Conservation (phyloP, 2,113 vertebrate genomes). For the Syngnathus floridae region DNA sequence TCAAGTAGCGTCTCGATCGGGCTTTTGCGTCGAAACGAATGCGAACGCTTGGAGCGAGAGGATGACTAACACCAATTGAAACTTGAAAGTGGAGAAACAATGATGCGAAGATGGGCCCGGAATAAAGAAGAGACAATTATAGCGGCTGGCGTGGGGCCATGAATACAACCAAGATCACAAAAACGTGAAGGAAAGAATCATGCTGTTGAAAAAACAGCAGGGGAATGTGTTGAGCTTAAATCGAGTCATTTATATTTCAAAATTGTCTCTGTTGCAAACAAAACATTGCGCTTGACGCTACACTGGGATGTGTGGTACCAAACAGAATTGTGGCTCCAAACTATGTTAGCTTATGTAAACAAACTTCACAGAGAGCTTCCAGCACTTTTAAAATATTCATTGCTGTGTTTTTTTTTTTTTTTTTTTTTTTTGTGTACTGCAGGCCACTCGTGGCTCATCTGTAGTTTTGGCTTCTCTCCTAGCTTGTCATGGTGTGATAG, state of each 20-base stretch:
- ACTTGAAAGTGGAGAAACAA: conserved; percentile 26
- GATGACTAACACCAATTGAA: conserved; percentile 23
- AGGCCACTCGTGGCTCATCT: conserved; percentile 14
- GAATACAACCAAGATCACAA: conserved; percentile 43
- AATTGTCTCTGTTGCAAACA: conserved; percentile 28
- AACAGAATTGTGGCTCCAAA: background rate
- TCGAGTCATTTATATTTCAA: conserved; percentile 11
- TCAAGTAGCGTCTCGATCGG: background rate
- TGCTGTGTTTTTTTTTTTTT: conserved; percentile 10
- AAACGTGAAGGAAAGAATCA: conserved; percentile 29
- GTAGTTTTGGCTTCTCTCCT: conserved; percentile 12
- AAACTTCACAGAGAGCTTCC: conserved; percentile 18
- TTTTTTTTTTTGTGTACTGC: conserved; percentile 11
- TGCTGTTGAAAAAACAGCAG: conserved; percentile 31
- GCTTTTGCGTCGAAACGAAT: background rate
- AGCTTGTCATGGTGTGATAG: conserved; percentile 15
- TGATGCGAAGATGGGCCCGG: conserved; percentile 31
- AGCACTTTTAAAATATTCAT: conserved; percentile 42
- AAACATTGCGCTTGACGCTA: background rate
- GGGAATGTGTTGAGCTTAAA: conserved; percentile 6
- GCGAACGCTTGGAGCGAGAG: background rate
- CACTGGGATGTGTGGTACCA: conserved; percentile 1
- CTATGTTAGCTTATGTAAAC: conserved; percentile 13
- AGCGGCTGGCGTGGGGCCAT: conserved; percentile 28
- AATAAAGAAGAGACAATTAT: conserved; percentile 18